Evolutionary conservation across 2,797 vertebrate species (phyloP).

Genomic region (Hypotaenidia philippensis): DNA sequence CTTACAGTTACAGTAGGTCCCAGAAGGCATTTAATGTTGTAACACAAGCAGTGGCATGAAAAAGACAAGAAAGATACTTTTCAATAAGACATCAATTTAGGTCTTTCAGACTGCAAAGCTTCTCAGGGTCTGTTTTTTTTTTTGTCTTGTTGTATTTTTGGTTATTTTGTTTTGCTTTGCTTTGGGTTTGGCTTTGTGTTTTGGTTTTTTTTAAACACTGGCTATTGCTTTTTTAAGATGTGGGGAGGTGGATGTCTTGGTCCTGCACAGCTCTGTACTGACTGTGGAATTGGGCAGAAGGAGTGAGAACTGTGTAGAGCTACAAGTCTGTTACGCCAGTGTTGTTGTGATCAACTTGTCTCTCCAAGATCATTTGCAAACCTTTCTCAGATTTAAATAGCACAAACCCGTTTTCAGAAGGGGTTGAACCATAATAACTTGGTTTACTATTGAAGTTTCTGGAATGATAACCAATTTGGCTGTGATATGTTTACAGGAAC

Average conservation of each 20-base stretch:
- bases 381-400: background rate
- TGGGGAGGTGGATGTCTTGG: background rate
- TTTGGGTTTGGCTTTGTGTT: too few species aligned
- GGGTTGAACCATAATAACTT: background rate
- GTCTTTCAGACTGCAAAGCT: background rate
- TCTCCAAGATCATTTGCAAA: background rate
- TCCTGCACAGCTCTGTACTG: background rate
- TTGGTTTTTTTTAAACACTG: background rate
- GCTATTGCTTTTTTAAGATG: background rate
- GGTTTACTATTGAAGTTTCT: background rate
- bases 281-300: background rate
- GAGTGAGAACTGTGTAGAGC: background rate
- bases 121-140: background rate
- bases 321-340: background rate
- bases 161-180: background rate
- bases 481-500: constrained; percentile 10
- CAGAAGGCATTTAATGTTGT: background rate
- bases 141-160: too few species aligned
- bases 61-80: background rate
- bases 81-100: background rate
- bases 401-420: background rate
- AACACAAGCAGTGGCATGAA: background rate
- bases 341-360: background rate
- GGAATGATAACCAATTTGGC: background rate
- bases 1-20: background rate